Base-by-base conservation (phyloP, 2,113 vertebrate species). In the Hypomesus transpacificus region DNA sequence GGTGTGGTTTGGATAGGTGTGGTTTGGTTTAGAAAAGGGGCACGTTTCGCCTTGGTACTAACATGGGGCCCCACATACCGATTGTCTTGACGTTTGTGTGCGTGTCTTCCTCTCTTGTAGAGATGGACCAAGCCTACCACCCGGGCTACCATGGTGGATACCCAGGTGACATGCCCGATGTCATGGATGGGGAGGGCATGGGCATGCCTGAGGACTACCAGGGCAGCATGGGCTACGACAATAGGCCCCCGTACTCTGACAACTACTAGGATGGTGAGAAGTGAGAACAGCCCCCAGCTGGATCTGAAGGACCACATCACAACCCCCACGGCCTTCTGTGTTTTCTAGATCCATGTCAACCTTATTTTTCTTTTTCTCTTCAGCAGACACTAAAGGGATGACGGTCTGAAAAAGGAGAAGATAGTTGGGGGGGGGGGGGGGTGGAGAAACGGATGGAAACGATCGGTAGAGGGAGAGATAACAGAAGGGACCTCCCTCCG, bases 251-350 rank as follows among this genome's bases (percentile, higher is more conserved):
- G 0, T 88, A 68, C 65, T 0, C 0, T 6, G 85, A 89, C 0
- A 81, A 1, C 22, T 90, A 77, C 70, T 91, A 89, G 87, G 79
- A 69, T 54, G 31, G 52, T 13, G 87, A 89, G 90, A 20, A 70
- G 81, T 74, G 59, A 53, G 11, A 14, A 13, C 62, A 66, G 24
- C 24, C 24, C 3, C 0, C 24, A 34, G 31, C 31, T 34, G 31
- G 31, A 8, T 34, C 4, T 5, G 31, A 34, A 34, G 39, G 9
- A 5, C 39, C 39, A 46, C 9, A 46, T 1, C 39, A 1, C 39
- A 46, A 46, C 39, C 7, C 39, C 7, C 39, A 1, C 9, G 2
- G 11, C 11, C 39, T 9, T 46, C 39, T 46, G 39, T 21, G 39
- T 11, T 31, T 4, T 46, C 9, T 28, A 28, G n/a, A 39, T 34